phyloP scores from a whole-genome alignment of 2,797 vertebrate species.

The Chelon labrosus region DNA sequence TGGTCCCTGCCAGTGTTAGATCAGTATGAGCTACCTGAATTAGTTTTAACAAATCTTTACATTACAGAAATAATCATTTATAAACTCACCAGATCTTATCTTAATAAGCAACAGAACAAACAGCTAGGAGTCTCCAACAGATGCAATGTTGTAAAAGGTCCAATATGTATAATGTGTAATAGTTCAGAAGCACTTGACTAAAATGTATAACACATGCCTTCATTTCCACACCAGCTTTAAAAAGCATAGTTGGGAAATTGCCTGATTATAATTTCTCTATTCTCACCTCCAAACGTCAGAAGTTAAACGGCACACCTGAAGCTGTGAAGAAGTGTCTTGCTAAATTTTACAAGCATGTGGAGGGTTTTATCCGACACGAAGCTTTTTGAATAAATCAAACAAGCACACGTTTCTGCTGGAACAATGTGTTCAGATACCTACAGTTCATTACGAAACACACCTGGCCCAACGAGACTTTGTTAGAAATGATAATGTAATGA shows the following conservation, averaged over 20 bases:
- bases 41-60: too few species aligned
- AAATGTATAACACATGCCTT: background rate
- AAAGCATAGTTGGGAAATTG: background rate
- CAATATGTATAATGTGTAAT: too few species aligned
- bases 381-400: background rate
- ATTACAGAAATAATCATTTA: too few species aligned
- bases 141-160: too few species aligned
- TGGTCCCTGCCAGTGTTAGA: too few species aligned
- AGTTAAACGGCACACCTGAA: background rate
- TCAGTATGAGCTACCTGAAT: too few species aligned
- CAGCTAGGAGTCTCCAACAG: too few species aligned
- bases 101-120: too few species aligned
- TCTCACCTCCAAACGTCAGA: background rate
- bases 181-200: background rate
- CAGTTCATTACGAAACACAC: background rate
- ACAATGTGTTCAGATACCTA: background rate
- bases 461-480: background rate
- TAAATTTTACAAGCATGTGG: conserved; percentile 1
- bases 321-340: background rate
- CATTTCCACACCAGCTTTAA: background rate
- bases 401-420: background rate
- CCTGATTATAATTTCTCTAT: background rate
- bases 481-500: background rate
- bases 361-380: background rate
- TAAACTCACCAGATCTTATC: too few species aligned